phyloP scores from a whole-genome alignment of 2,888 invertebrate genomes.

The Andrena haemorrhoa region DNA sequence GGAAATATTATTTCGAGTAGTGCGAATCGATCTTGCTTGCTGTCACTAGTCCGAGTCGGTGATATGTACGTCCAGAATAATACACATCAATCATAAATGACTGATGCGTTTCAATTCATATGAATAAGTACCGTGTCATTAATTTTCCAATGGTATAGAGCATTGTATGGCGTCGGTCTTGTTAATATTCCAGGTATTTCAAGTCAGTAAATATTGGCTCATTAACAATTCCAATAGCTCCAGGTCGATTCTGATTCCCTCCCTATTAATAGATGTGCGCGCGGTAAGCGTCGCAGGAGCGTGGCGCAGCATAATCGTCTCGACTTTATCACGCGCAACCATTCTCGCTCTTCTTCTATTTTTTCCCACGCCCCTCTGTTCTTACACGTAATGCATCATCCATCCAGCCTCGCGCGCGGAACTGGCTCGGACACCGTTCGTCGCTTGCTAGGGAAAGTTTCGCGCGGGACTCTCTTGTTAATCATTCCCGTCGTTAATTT shows the following conservation, averaged over 20 bases:
- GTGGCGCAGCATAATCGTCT: slow-evolving; percentile 31
- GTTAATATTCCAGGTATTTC: slow-evolving; percentile 16
- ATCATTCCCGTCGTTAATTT: slow-evolving; percentile 21
- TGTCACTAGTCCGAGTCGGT: neutral
- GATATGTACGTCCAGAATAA: neutral
- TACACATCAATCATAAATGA: slow-evolving; percentile 23
- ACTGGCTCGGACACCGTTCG: slow-evolving; percentile 5
- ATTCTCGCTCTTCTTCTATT: neutral
- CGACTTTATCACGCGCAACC: neutral
- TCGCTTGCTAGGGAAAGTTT: neutral
- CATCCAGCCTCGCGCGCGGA: slow-evolving; percentile 13
- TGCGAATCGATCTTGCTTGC: neutral
- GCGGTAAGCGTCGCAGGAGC: slow-evolving; percentile 1
- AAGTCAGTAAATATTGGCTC: slow-evolving; percentile 42
- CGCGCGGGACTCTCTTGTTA: slow-evolving; percentile 4
- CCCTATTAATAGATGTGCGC: slow-evolving; percentile 12
- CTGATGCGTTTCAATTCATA: neutral
- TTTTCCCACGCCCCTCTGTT: neutral
- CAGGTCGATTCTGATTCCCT: slow-evolving; percentile 28
- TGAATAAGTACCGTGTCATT: slow-evolving; percentile 27
- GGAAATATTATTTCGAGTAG: neutral
- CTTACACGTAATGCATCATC: slow-evolving; percentile 3
- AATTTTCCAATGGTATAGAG: slow-evolving; percentile 22
- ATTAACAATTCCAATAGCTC: slow-evolving; percentile 32
- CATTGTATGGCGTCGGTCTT: slow-evolving; percentile 18